Evolutionary conservation across 2,888 invertebrate genomes (phyloP).

Genomic region (Alloscopus bannaensis): DNA sequence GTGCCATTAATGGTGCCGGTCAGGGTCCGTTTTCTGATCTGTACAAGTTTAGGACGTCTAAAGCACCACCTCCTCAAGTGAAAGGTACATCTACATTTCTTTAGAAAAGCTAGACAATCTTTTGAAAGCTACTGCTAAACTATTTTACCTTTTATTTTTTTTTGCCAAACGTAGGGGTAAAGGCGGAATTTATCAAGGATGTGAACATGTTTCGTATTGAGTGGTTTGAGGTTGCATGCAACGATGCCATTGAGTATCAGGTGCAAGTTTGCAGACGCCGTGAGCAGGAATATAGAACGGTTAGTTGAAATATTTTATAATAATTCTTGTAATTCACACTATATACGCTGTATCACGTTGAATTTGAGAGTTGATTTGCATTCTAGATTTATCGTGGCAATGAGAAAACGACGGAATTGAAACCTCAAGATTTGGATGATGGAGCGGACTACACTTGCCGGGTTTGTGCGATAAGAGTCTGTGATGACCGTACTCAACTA

Average conservation of each 20-base stretch:
- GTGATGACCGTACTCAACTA: constrained; percentile 79
- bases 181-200: constrained; percentile 66
- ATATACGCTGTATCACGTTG: too few relatives aligned
- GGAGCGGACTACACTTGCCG: constrained; percentile 86
- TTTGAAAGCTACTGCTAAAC: neutral
- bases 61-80: constrained; percentile 88
- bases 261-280: constrained; percentile 79
- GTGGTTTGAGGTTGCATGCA: constrained; percentile 74
- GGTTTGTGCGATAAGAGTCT: constrained; percentile 85
- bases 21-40: constrained; percentile 86
- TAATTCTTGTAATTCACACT: neutral
- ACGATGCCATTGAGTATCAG: constrained; percentile 84
- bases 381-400: constrained; percentile 82
- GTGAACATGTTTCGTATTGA: constrained; percentile 63
- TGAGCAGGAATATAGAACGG: constrained; percentile 61
- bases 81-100: constrained; percentile 78
- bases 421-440: constrained; percentile 81
- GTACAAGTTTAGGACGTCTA: constrained; percentile 83
- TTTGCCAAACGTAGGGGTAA: constrained; percentile 68
- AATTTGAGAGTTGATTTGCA: constrained; percentile 45
- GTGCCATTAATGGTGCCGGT: constrained; percentile 90
- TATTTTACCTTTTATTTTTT: neutral
- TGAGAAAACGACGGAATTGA: constrained; percentile 80
- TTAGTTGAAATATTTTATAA: too few relatives aligned
- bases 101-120: too few relatives aligned